Percentiles rank a stretch among this genome's conserved stretches.
These are phyloP conservation scores for Diaprepes abbreviatus DNA, from an alignment of 2,888 invertebrate species.

Conservation along the genomic window DNA sequence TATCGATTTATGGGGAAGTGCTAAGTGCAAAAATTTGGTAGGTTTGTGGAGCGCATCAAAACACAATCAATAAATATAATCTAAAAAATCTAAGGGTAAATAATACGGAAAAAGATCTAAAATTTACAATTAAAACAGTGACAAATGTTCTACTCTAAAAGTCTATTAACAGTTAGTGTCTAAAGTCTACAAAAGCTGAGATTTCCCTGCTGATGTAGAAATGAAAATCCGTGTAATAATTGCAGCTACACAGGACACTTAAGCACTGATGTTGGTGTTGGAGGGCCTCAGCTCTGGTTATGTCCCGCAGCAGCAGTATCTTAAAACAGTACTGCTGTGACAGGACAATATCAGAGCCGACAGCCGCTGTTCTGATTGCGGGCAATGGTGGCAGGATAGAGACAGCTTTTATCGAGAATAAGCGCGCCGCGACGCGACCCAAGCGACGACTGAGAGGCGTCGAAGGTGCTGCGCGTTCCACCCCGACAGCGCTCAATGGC, in stretches of 20 bases:
- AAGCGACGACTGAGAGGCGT: constrained; percentile 70
- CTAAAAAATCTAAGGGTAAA: constrained; percentile 29
- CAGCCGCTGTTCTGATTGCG: constrained; percentile 55
- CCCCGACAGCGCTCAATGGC: constrained; percentile 61
- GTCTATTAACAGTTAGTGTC: constrained; percentile 31
- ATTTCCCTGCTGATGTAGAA: constrained; percentile 29
- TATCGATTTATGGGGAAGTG: constrained; percentile 34
- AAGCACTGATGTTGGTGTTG: constrained; percentile 24
- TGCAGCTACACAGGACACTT: constrained; percentile 25
- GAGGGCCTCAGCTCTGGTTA: constrained; percentile 74
- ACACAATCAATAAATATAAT: constrained; percentile 51
- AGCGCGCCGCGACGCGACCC: constrained; percentile 65
- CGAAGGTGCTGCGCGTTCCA: constrained; percentile 63
- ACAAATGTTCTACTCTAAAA: constrained; percentile 39
- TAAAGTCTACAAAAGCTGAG: constrained; percentile 42
- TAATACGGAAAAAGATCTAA: constrained; percentile 34
- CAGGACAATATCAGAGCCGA: constrained; percentile 93
- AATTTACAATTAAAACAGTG: constrained; percentile 43
- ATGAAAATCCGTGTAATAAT: constrained; percentile 7
- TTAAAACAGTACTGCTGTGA: constrained; percentile 92
- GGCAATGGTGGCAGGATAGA: constrained; percentile 62
- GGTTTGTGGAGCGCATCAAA: constrained; percentile 38
- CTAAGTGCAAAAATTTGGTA: constrained; percentile 41
- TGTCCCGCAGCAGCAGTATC: constrained; percentile 96
- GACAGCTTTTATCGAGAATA: constrained; percentile 51